Conservation (phyloP, 1,140 invertebrate genomes). For the Probaryconus sp. region DNA sequence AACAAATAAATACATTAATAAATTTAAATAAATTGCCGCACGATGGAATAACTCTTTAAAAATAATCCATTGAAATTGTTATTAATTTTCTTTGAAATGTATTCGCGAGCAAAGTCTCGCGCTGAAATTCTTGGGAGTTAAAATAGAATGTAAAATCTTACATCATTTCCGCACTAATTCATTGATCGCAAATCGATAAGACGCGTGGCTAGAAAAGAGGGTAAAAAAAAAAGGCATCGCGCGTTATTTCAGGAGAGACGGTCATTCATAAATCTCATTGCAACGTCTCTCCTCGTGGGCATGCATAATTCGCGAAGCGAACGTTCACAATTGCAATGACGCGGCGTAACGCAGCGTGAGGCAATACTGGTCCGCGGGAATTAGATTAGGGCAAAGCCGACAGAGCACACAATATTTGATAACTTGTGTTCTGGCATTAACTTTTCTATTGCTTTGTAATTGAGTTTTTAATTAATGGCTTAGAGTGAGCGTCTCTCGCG, state of each 20-base stretch:
- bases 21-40: too few relatives aligned
- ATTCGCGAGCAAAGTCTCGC: neutral
- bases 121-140: slow-evolving; percentile 2
- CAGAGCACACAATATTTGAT: slow-evolving; percentile 28
- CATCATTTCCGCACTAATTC: slow-evolving; percentile 2
- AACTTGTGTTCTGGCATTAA: slow-evolving; percentile 20
- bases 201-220: neutral
- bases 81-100: too few relatives aligned
- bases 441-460: slow-evolving; percentile 46
- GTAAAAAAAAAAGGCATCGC: neutral
- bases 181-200: slow-evolving; percentile 14
- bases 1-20: too few relatives aligned
- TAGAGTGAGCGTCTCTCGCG: too few relatives aligned
- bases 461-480: slow-evolving; percentile 46
- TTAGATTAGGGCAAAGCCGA: slow-evolving; percentile 27
- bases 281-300: slow-evolving; percentile 1
- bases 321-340: slow-evolving; percentile 20
- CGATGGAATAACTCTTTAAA: too few relatives aligned
- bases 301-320: slow-evolving; percentile 30
- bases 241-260: neutral
- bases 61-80: too few relatives aligned
- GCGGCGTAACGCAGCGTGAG: slow-evolving; percentile 19
- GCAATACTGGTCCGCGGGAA: slow-evolving; percentile 23
- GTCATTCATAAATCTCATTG: slow-evolving; percentile 33
- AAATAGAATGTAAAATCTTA: too few relatives aligned